Evolutionary conservation across 1,140 invertebrate genomes (phyloP), one percentile per base, ranked within the genome.

Genomic region (Formica exsecta): DNA sequence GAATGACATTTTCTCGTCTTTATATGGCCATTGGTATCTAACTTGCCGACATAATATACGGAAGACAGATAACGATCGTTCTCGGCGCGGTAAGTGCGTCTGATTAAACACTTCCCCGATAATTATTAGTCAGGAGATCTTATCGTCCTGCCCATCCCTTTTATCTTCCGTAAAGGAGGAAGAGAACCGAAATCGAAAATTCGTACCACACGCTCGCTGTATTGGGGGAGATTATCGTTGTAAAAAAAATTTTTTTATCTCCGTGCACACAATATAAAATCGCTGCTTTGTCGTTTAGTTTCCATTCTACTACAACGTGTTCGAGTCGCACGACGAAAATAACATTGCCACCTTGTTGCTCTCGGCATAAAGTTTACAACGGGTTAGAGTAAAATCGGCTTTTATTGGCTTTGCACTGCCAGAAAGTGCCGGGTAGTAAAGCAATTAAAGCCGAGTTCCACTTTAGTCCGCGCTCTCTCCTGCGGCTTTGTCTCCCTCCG

Each of bases 311-410:
- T 19, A 48, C 3, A 11, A 3, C 48, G 13, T 3, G 2, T 16
- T 13, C 25, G 25, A 29, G 75, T 38, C 62, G 29, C 29, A 9
- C 64, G 76, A 13, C 51, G 38, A 77, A 61, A 77, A 66, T 68
- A n/a, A 51, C 66, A 7, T 5, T 7, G 19, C 36, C n/a, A 61
- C 41, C n/a, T 51, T 41, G 48, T 86, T 68, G 38, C 41, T 48
- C 41, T 16, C 32, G 65, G 65, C 87, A 88, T 92, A 92, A 92
- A 92, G 89, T 92, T 92, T 92, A 92, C 83, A 87, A 91, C 77
- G 77, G 73, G 59, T 71, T 73, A 57, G 38, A 80, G 87, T 88
- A 86, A 92, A 92, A 91, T 92, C 76, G 75, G 90, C 86, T 57
- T 92, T 92, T 91, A 92, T 88, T 92, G 87, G 65, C 75, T 75